Evolutionary conservation across 2,797 vertebrate genomes (phyloP).

Genomic region (Alosa sapidissima): DNA sequence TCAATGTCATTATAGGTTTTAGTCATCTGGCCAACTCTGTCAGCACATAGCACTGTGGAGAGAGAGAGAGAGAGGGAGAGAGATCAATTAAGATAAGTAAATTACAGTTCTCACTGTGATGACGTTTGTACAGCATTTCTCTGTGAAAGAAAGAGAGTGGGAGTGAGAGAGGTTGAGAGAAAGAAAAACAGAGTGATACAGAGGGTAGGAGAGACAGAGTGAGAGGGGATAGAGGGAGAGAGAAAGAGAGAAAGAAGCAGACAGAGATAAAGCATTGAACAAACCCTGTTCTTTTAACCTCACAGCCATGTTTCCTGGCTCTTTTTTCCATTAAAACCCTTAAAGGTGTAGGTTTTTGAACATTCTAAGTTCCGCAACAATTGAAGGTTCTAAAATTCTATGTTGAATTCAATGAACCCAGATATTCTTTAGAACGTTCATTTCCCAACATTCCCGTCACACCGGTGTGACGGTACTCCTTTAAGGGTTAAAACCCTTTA

Average conservation of each 20-base stretch:
- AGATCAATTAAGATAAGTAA: not conserved
- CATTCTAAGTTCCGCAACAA: too few species aligned
- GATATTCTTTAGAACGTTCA: too few species aligned
- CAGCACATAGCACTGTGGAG: slow-evolving; percentile 91
- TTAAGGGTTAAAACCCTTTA: not conserved
- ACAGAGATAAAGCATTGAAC: not conserved
- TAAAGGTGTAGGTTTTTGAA: too few species aligned
- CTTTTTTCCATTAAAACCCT: not conserved
- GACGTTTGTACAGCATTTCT: not conserved
- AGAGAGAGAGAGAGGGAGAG: slow-evolving; percentile 24
- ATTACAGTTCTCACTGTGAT: not conserved
- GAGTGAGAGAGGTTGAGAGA: slow-evolving; percentile 1
- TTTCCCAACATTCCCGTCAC: too few species aligned
- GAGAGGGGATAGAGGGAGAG: slow-evolving; percentile 22
- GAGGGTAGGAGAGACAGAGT: not conserved
- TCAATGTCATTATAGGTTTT: slow-evolving; percentile 99
- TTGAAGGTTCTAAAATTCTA: too few species aligned
- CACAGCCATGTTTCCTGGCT: not conserved
- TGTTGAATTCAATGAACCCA: too few species aligned
- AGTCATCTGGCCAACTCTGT: slow-evolving; percentile 99
- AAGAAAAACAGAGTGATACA: not conserved
- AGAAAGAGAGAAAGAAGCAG: slow-evolving; percentile 34
- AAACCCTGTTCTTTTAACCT: not conserved
- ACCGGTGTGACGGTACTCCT: too few species aligned
- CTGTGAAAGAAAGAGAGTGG: not conserved